A percentile compares a stretch with the other conserved stretches of the same genome.
Evolutionary conservation across 1,140 invertebrate species (phyloP).

Genomic region (Drosophila truncata): DNA sequence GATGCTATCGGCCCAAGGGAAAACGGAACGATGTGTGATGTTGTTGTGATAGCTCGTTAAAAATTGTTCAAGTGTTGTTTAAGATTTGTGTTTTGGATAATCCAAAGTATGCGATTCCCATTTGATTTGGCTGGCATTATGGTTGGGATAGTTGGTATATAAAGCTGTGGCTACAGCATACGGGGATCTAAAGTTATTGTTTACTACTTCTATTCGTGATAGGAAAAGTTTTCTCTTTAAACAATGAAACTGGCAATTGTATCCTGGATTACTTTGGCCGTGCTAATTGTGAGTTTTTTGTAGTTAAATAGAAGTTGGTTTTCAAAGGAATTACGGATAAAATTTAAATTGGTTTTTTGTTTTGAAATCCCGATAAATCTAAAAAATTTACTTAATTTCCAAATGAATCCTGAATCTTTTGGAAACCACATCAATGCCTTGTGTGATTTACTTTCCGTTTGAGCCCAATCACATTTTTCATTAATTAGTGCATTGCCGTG

Average conservation of each 20-base stretch:
- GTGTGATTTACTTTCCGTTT: background rate
- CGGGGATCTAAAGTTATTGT: slow-evolving; percentile 6
- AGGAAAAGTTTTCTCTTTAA: background rate
- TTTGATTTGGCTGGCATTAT: background rate
- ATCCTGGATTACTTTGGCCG: slow-evolving; percentile 10
- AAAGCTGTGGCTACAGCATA: background rate
- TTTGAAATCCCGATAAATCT: background rate
- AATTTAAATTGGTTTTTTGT: background rate
- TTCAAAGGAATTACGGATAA: background rate
- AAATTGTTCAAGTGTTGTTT: background rate
- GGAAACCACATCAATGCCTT: background rate
- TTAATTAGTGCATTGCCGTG: slow-evolving; percentile 28
- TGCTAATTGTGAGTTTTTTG: slow-evolving; percentile 44
- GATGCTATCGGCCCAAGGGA: slow-evolving; percentile 18
- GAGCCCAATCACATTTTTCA: background rate
- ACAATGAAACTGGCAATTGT: slow-evolving; percentile 47
- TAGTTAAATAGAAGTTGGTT: background rate
- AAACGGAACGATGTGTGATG: slow-evolving; percentile 1
- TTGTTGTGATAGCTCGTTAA: background rate
- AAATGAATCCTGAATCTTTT: background rate
- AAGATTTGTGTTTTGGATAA: slow-evolving; percentile 38
- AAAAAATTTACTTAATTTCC: background rate
- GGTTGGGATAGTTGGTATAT: slow-evolving; percentile 10
- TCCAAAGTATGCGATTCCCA: slow-evolving; percentile 2
- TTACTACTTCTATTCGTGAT: background rate